Conservation (phyloP, 2,797 vertebrate genomes). For the Hypotaenidia philippensis region DNA sequence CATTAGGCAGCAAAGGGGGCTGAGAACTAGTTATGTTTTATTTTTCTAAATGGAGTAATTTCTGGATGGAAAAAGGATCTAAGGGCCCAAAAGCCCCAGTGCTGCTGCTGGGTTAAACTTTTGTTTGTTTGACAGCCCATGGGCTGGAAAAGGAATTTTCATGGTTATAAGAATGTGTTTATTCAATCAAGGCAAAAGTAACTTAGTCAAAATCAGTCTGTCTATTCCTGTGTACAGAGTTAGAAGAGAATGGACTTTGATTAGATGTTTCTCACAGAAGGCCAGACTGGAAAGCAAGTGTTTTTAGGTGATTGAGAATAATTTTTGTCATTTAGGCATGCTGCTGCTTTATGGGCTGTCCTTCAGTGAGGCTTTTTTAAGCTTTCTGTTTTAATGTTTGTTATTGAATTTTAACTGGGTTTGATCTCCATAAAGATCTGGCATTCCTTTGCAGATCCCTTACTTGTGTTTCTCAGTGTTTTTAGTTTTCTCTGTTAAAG, state of each 20-base stretch:
- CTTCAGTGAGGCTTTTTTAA: background rate
- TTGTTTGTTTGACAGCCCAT: background rate
- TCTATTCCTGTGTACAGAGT: accelerated
- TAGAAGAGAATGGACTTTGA: background rate
- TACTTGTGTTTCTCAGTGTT: background rate
- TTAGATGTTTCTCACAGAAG: background rate
- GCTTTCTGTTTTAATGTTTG: background rate
- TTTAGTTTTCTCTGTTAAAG: background rate
- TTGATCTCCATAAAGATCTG: conserved; percentile 34
- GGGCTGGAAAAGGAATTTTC: background rate
- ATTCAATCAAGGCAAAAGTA: background rate
- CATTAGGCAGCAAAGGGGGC: background rate
- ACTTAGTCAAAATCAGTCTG: background rate
- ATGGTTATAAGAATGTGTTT: background rate
- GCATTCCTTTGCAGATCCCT: conserved; percentile 22
- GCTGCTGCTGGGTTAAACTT: background rate
- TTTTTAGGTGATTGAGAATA: background rate
- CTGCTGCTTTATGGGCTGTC: background rate
- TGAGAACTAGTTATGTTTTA: background rate
- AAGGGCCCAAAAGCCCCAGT: background rate
- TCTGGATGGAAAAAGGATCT: background rate
- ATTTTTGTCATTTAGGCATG: background rate
- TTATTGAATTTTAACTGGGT: conserved; percentile 51
- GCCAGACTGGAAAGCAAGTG: background rate
- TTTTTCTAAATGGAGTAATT: background rate